Conservation (phyloP, 2,113 vertebrate species). For the Onychostoma macrolepis region DNA sequence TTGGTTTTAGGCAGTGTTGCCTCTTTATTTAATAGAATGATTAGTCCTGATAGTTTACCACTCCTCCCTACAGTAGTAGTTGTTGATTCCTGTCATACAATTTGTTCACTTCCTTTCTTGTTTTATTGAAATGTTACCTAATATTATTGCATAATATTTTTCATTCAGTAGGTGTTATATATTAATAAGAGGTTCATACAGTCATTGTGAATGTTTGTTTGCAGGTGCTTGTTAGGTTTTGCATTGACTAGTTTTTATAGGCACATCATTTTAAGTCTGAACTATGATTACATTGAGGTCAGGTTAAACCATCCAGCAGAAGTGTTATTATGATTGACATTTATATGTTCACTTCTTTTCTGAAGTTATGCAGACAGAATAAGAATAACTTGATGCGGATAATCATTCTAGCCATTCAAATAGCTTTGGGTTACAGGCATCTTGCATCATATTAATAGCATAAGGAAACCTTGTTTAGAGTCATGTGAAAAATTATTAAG, state of each 20-base stretch:
- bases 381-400: not conserved
- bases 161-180: not conserved
- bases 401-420: not conserved
- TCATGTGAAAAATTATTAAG: not conserved
- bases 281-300: not conserved
- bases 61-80: slow-evolving; percentile 8
- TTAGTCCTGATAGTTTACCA: not conserved
- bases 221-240: not conserved
- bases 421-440: not conserved
- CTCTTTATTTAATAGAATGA: slow-evolving; percentile 4
- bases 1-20: not conserved
- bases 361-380: too few relatives aligned
- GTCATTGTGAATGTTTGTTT: not conserved
- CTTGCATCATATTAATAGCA: slow-evolving; percentile 5
- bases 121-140: not conserved
- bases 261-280: not conserved
- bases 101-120: not conserved
- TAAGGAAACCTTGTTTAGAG: not conserved
- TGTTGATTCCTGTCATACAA: not conserved
- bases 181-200: not conserved
- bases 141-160: not conserved
- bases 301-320: not conserved
- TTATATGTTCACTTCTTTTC: too few relatives aligned
- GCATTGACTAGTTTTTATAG: not conserved
- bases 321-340: not conserved